Evolutionary conservation across 1,140 invertebrate genomes (phyloP), one percentile per base, ranked within the genome.

Genomic region (Cyclina sinensis): DNA sequence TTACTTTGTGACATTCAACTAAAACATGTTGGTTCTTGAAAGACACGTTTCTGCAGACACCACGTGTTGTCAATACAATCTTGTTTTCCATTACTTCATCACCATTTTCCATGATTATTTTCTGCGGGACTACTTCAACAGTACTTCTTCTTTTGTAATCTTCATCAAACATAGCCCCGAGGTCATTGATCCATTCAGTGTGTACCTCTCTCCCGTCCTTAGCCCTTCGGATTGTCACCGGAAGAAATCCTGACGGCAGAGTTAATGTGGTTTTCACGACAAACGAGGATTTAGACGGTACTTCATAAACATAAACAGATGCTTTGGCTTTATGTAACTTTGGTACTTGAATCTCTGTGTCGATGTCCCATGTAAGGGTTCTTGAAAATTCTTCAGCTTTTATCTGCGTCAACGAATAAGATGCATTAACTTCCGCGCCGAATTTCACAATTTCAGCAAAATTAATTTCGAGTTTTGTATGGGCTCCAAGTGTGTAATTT

Each of bases 21-120:
- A 82, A 21, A 39, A 88, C 86, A 39, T 88, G 86, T 27, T 88
- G 86, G 35, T 88, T 88, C 68, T 73, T 88, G 11, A 37, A 88
- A 0, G 76, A 68, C n/a, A 81, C 46, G 24, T 81, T 74, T 30
- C 43, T 88, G n/a, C 86, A 88, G 3, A 82, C 65, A 30, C 86
- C 86, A 74, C 68, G 76, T 24, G 86, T 85, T 16, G 82, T 85
- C 32, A 85, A 57, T 18, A 57, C 68, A 18, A 85, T 27, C 3
- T 24, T 12, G 30, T 74, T 76, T 14, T 35, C 70, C n/a, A 74
- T 74, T 39, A 24, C 43, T 32, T 51, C 4, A 16, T 46, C 43
- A 0, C 73, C 73, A 37, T 85, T 74, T 11, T 16, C 32, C 30
- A 35, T 32, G 5, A 12, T 18, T 24, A 46, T 21, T 18, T 35